Evolutionary conservation across 1,140 invertebrate species (phyloP).

Genomic region (Ectropis grisescens): DNA sequence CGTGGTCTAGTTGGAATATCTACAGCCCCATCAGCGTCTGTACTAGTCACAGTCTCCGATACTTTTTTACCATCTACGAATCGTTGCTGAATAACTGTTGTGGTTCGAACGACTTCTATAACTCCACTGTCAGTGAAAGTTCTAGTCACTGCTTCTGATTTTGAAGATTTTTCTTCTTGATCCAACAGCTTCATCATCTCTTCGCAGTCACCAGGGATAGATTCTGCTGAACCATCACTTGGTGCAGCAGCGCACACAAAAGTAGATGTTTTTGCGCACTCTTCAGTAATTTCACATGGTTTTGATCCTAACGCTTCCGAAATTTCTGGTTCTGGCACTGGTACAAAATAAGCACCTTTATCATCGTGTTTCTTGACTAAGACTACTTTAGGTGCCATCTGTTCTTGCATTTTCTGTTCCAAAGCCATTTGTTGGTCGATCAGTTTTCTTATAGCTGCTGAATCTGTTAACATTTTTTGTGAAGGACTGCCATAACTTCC

Average conservation of each 20-base stretch:
- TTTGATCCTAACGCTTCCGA: constrained; percentile 30
- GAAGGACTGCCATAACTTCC: constrained; percentile 70
- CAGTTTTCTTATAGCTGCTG: constrained; percentile 56
- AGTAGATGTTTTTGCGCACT: constrained; percentile 52
- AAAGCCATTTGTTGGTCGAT: constrained; percentile 65
- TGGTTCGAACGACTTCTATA: constrained; percentile 69
- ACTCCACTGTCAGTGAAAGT: constrained; percentile 39
- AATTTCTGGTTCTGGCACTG: constrained; percentile 46
- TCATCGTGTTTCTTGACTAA: constrained; percentile 65
- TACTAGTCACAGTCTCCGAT: constrained; percentile 66
- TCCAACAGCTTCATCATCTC: constrained; percentile 66
- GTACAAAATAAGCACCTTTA: constrained; percentile 61
- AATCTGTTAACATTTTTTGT: constrained; percentile 60
- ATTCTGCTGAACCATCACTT: constrained; percentile 64
- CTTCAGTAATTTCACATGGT: constrained; percentile 36
- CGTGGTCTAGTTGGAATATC: constrained; percentile 45
- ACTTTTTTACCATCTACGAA: constrained; percentile 69
- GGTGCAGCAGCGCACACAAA: constrained; percentile 69
- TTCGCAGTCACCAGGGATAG: constrained; percentile 60
- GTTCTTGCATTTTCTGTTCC: constrained; percentile 54
- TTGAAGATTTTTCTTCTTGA: constrained; percentile 48
- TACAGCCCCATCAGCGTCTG: constrained; percentile 53
- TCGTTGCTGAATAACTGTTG: constrained; percentile 69
- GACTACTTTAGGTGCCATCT: constrained; percentile 52
- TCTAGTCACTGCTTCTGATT: constrained; percentile 22